phyloP scores from a whole-genome alignment of 2,888 invertebrate species.

The Coecobrya sp. region DNA sequence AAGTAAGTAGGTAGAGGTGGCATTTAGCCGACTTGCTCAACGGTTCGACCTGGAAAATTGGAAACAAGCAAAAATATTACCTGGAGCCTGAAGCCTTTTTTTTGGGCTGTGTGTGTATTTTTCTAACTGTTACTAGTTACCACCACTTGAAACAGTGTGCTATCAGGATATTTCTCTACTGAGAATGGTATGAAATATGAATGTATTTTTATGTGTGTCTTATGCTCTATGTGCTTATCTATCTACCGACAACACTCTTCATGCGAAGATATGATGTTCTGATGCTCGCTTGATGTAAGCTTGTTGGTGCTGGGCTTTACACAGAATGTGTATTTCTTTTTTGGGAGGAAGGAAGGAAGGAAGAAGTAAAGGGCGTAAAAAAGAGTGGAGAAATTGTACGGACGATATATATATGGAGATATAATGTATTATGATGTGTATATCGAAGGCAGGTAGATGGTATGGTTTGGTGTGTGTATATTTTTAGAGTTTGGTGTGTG shows the following conservation, averaged over 20 bases:
- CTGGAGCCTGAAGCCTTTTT: slow-evolving; percentile 27
- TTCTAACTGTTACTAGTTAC: slow-evolving; percentile 30
- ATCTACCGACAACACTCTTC: neutral
- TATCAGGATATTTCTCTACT: neutral
- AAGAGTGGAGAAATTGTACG: neutral
- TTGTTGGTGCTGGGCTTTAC: neutral
- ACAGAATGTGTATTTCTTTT: neutral
- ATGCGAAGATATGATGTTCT: slow-evolving; percentile 5
- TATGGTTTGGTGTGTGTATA: neutral
- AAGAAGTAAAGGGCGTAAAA: slow-evolving; percentile 39
- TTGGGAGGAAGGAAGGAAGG: slow-evolving; percentile 3
- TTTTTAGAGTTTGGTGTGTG: too few relatives aligned
- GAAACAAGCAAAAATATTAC: slow-evolving; percentile 69
- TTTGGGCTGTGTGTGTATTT: slow-evolving; percentile 29
- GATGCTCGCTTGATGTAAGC: neutral
- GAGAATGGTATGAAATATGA: slow-evolving; percentile 43
- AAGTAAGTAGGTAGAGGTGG: slow-evolving; percentile 51
- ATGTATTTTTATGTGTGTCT: slow-evolving; percentile 42
- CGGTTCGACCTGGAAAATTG: slow-evolving; percentile 76
- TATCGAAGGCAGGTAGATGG: neutral
- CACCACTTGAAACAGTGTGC: slow-evolving; percentile 22
- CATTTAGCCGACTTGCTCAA: slow-evolving; percentile 72
- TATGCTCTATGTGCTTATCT: neutral
- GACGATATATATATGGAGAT: neutral
- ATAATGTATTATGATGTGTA: neutral